Conservation (phyloP, 2,888 invertebrate species). For the Ophioninae sp. region DNA sequence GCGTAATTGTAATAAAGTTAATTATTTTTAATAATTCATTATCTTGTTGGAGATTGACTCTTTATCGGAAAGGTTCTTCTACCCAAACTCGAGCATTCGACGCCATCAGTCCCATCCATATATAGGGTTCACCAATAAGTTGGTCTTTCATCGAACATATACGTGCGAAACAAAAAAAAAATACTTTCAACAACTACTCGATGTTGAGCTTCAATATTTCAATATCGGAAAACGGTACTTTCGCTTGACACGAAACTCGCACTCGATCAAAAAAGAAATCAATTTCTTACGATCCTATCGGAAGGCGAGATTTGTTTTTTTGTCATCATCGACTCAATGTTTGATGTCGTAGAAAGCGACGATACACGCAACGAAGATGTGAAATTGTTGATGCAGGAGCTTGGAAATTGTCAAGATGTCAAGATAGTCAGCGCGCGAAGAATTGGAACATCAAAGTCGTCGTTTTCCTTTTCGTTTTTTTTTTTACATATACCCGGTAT, state of each 20-base stretch:
- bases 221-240: background rate
- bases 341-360: background rate
- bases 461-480: background rate
- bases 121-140: no score
- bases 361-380: background rate
- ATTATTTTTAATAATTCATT: no score
- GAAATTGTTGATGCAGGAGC: background rate
- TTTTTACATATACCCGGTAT: constrained; percentile 12
- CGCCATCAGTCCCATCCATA: no score
- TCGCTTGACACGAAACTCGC: background rate
- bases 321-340: background rate
- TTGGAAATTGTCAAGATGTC: background rate
- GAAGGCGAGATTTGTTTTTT: background rate
- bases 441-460: background rate
- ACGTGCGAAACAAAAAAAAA: background rate
- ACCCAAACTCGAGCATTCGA: no score
- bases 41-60: no score
- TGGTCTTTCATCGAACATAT: no score
- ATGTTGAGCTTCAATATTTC: background rate
- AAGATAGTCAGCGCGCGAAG: background rate
- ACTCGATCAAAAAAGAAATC: background rate
- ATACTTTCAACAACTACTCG: background rate
- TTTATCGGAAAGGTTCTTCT: no score
- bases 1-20: no score
- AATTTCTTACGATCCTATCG: background rate